These are phyloP conservation scores for Sycophaga agraensis DNA, from an alignment of 1,140 invertebrate genomes.

Conservation along the genomic window DNA sequence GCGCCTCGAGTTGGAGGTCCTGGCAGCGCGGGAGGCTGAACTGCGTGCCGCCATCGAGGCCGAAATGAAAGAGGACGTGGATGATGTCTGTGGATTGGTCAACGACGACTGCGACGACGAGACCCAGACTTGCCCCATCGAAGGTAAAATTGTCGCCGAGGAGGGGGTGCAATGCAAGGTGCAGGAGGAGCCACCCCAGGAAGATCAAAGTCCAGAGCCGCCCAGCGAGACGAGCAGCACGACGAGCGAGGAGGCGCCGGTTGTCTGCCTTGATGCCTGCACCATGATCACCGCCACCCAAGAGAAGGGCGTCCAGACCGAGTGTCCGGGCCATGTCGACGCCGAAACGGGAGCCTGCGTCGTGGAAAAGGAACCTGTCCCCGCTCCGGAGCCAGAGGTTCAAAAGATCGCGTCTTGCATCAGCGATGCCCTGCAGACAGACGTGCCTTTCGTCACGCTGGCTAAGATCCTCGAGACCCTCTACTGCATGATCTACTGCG, in stretches of 20 bases:
- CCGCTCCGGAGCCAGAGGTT: background rate
- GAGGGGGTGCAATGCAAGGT: background rate
- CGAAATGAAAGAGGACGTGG: conserved; percentile 11
- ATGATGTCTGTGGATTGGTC: no score
- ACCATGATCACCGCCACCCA: background rate
- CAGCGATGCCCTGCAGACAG: conserved; percentile 11
- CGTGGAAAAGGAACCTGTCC: background rate
- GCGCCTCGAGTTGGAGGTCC: conserved; percentile 19
- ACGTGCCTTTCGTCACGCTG: conserved; percentile 42
- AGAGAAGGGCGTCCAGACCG: background rate
- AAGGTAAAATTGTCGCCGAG: no score
- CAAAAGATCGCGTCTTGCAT: conserved; percentile 9
- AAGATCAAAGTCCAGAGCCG: background rate
- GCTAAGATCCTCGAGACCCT: conserved; percentile 37
- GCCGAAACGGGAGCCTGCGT: background rate
- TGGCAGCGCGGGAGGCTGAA: conserved; percentile 24
- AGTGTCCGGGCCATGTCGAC: background rate
- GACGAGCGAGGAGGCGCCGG: background rate
- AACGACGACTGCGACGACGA: no score
- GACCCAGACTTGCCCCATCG: no score
- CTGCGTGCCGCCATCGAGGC: conserved; percentile 8
- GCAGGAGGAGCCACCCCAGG: background rate
- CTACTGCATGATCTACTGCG: conserved; percentile 35
- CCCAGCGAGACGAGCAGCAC: conserved; percentile 15
- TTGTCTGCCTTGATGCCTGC: background rate